Evolutionary conservation across 2,113 vertebrate species (phyloP), one percentile per base, ranked within the genome.

Genomic region (Pangasianodon gigas): DNA sequence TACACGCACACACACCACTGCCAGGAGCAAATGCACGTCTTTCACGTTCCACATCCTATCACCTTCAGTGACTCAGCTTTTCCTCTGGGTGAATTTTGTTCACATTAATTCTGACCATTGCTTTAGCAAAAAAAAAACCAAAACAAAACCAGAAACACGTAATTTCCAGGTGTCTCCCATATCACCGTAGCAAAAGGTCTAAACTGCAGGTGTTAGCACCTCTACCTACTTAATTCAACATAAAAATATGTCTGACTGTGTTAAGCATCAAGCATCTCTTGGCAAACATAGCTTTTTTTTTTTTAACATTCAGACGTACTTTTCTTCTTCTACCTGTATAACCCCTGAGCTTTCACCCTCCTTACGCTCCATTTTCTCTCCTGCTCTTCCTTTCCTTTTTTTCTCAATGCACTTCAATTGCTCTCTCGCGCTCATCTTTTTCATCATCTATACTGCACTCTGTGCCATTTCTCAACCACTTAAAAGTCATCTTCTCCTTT

Each of bases 401-500:
- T 46, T 46, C 26, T 84, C 37, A 2, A 56, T 71, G 51, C 46
- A 81, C 18, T 69, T 88, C 74, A 48, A 37, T 26, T 77, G 14
- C 86, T 85, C 56, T 58, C 58, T 88, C 8, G 21, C 60, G 24
- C 18, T 26, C 56, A 41, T 84, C n/a, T 67, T 80, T 19, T 87
- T 87, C 37, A 75, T 88, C 79, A 71, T n/a, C 80, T 41, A 37
- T 48, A 83, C 37, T 58, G 37, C 2, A 58, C 85, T 69, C 41
- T 37, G 41, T 21, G 24, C 19, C 37, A 58, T 82, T 60, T 29
- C 65, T 71, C 44, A n/a, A 18, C 77, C 24, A n/a, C 77, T 51
- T 77, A 88, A 86, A 81, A 37, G 32, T 32, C 21, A 52, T 85
- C 44, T 54, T 52, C 60, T 89, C 65, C 69, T 84, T 89, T 89